Evolutionary conservation across 2,797 vertebrate genomes (phyloP).

Genomic region (Hylomyscus alleni): DNA sequence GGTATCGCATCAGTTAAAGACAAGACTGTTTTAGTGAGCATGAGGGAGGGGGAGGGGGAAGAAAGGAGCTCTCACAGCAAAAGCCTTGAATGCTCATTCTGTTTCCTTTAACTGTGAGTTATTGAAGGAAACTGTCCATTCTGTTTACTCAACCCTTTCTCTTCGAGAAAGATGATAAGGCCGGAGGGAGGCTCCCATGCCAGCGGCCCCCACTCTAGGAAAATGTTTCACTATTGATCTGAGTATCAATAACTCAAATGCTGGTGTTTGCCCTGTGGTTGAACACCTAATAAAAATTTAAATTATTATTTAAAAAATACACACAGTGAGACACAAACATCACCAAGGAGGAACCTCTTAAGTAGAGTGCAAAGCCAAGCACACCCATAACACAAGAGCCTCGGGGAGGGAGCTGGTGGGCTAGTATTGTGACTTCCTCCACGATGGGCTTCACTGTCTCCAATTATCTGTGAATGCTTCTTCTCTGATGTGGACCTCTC

Average conservation of each 20-base stretch:
- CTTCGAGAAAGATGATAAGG: constrained; percentile 56
- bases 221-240: constrained; percentile 81
- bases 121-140: constrained; percentile 72
- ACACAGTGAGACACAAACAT: background rate
- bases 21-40: constrained; percentile 34
- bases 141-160: constrained; percentile 73
- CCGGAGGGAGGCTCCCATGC: constrained; percentile 42
- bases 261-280: constrained; percentile 82
- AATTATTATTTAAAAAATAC: constrained; percentile 75
- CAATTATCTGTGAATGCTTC: background rate
- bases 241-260: constrained; percentile 83
- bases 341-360: constrained; percentile 14
- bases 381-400: background rate
- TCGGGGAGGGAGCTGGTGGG: background rate
- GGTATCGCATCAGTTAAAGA: constrained; percentile 22
- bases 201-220: constrained; percentile 56
- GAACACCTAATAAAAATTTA: constrained; percentile 86
- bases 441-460: background rate
- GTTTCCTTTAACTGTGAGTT: constrained; percentile 43
- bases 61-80: background rate
- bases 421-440: background rate
- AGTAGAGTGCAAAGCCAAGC: constrained; percentile 49
- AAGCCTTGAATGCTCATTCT: constrained; percentile 59
- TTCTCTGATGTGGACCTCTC: background rate
- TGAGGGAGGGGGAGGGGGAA: background rate